A percentile compares a stretch with the other conserved stretches of the same genome.
phyloP scores from a whole-genome alignment of 2,797 vertebrate species.

The Streptopelia turtur region DNA sequence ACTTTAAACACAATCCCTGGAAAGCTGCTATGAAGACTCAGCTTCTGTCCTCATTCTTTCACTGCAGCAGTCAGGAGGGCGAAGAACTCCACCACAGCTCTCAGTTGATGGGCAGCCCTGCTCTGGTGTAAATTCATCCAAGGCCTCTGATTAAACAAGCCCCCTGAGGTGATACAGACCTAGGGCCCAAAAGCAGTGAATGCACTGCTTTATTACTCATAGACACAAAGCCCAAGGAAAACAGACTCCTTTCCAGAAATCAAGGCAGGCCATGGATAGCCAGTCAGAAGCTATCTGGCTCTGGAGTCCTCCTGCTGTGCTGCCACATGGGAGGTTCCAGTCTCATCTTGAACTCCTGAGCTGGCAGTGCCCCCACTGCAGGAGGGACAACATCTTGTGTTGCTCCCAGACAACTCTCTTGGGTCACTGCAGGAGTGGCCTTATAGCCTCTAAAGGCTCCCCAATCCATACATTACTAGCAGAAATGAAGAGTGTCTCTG shows the following conservation, averaged over 20 bases:
- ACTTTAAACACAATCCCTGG: neutral
- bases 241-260: slow-evolving; percentile 35
- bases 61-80: neutral
- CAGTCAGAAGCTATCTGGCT: slow-evolving; percentile 19
- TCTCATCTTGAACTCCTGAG: slow-evolving; percentile 17
- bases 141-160: slow-evolving; percentile 41
- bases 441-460: neutral
- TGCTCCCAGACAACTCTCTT: neutral
- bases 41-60: slow-evolving; percentile 4
- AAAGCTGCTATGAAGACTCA: neutral
- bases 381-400: neutral
- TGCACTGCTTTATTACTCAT: slow-evolving; percentile 3
- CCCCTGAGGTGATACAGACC: neutral
- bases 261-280: neutral
- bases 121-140: slow-evolving; percentile 37
- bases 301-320: neutral
- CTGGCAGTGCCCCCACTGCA: neutral
- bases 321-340: neutral
- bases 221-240: slow-evolving; percentile 52
- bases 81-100: neutral
- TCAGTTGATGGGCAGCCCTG: neutral
- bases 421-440: neutral
- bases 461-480: neutral
- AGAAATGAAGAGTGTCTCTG: neutral
- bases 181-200: slow-evolving; percentile 1